Evolutionary conservation across 2,113 vertebrate species (phyloP).

Genomic region (Furnarius figulus): DNA sequence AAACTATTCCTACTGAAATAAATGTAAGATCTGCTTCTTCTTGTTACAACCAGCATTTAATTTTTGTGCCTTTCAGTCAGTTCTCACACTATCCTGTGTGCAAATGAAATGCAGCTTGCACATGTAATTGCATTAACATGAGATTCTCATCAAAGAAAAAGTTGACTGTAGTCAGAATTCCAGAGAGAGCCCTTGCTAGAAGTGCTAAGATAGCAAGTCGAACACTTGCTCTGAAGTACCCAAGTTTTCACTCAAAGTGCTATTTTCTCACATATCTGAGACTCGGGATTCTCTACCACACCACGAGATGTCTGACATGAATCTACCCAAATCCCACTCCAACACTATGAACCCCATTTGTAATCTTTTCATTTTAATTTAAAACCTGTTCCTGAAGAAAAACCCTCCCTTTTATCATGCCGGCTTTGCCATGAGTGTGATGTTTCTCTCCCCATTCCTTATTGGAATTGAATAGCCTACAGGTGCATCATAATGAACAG

Average conservation of each 20-base stretch:
- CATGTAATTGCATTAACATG: background rate
- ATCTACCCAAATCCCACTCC: background rate
- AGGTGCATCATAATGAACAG: slow-evolving; percentile 18
- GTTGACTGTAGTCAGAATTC: background rate
- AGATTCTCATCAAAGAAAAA: background rate
- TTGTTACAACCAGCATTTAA: background rate
- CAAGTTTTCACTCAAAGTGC: background rate
- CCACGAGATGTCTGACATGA: background rate
- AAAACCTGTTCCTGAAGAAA: background rate
- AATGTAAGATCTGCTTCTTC: background rate
- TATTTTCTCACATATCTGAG: background rate
- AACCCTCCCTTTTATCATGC: background rate
- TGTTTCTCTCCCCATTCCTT: background rate
- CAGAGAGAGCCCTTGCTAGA: background rate
- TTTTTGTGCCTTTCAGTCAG: background rate
- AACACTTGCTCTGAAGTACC: background rate
- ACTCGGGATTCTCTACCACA: background rate
- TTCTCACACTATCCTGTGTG: background rate
- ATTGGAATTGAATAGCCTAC: background rate
- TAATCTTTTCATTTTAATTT: background rate
- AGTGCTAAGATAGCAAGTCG: rapidly evolving
- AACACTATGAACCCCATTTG: background rate
- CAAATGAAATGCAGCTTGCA: background rate
- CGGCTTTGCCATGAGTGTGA: background rate
- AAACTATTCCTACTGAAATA: background rate